Percentiles rank a stretch among this genome's conserved stretches.
These are phyloP conservation scores for Scarus forsteni DNA, from an alignment of 2,797 vertebrate species.

Conservation along the genomic window DNA sequence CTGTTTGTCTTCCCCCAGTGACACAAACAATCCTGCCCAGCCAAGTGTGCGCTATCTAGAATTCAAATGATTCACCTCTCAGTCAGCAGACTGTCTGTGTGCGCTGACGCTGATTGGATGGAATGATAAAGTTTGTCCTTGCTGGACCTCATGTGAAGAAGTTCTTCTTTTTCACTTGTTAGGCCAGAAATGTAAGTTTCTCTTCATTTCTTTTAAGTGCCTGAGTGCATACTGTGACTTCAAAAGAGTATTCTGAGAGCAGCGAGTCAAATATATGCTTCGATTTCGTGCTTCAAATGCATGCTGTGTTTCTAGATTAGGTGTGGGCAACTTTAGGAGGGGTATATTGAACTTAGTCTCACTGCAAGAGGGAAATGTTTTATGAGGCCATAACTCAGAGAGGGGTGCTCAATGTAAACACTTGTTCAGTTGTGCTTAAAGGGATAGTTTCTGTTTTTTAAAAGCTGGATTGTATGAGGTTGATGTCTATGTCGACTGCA, in stretches of 20 bases:
- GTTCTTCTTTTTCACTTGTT: background rate
- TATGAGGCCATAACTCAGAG: too few species aligned
- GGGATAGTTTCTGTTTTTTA: too few species aligned
- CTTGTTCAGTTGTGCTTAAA: too few species aligned
- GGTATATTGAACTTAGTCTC: too few species aligned
- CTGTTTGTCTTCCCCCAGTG: background rate
- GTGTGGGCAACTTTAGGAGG: too few species aligned
- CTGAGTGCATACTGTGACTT: background rate
- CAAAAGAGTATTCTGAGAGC: background rate
- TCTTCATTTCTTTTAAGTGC: background rate
- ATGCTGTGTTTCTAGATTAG: background rate
- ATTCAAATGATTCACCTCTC: background rate
- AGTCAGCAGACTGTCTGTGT: background rate
- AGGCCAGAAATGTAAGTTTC: background rate
- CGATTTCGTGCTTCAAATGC: background rate
- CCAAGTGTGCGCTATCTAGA: background rate
- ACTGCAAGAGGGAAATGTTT: too few species aligned
- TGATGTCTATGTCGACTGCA: too few species aligned
- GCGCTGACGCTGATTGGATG: slow-evolving; percentile 11
- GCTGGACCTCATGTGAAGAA: background rate
- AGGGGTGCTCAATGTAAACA: too few species aligned
- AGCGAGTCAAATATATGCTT: background rate
- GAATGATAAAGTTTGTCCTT: slow-evolving; percentile 1
- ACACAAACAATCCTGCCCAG: background rate
- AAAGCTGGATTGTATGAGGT: too few species aligned